Conservation (phyloP, 2,888 invertebrate species). For the Volucella bombylans region DNA sequence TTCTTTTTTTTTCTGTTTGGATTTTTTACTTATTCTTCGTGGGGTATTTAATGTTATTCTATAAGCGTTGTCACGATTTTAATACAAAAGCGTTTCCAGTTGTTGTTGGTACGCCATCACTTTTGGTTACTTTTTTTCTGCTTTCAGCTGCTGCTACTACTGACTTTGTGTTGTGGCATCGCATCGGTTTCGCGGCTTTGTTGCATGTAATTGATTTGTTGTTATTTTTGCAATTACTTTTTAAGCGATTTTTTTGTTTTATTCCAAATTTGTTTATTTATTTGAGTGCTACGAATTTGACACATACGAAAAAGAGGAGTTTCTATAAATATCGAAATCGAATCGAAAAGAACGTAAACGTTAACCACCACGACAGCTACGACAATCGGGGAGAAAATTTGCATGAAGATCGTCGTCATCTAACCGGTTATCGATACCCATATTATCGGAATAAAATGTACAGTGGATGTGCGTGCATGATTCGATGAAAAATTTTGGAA, state of each 20-base stretch:
- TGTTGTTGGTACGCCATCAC: conserved; percentile 48
- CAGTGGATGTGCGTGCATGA: conserved; percentile 21
- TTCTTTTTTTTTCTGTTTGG: conserved; percentile 1
- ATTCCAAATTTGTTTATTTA: neutral
- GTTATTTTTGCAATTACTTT: neutral
- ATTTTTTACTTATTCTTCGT: conserved; percentile 11
- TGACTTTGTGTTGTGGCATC: neutral
- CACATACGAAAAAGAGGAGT: neutral
- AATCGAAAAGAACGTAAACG: neutral
- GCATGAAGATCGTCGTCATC: conserved; percentile 37
- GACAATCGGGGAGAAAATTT: neutral
- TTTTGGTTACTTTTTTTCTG: conserved; percentile 34
- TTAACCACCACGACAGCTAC: neutral
- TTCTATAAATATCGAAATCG: neutral
- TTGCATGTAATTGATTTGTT: neutral
- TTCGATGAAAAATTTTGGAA: conserved; percentile 19
- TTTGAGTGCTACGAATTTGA: neutral
- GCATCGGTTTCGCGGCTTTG: neutral
- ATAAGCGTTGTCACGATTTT: conserved; percentile 22
- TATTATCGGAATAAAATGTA: neutral
- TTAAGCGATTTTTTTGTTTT: no score
- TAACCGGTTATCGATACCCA: conserved; percentile 49
- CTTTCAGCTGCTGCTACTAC: conserved; percentile 2
- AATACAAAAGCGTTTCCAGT: conserved; percentile 42
- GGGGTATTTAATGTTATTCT: conserved; percentile 28